Conservation (phyloP, 2,797 vertebrate genomes). For the Labroides dimidiatus region DNA sequence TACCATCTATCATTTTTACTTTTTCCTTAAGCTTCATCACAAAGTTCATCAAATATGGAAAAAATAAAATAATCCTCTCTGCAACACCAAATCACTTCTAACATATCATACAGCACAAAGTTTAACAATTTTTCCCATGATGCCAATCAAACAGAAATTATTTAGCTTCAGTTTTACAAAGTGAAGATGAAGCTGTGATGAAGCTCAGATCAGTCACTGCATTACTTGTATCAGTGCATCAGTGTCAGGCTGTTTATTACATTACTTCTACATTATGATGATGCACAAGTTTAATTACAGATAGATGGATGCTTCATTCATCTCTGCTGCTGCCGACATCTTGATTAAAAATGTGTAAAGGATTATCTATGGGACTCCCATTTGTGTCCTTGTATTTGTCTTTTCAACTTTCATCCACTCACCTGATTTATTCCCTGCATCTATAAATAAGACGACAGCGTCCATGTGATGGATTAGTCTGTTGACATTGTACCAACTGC, state of each 20-base stretch:
- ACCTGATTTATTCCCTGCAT: slow-evolving; percentile 78
- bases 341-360: slow-evolving; percentile 82
- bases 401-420: slow-evolving; percentile 79
- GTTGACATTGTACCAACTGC: slow-evolving; percentile 81
- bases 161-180: slow-evolving; percentile 66
- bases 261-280: slow-evolving; percentile 79
- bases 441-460: slow-evolving; percentile 79
- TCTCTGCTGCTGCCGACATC: slow-evolving; percentile 73
- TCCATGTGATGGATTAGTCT: slow-evolving; percentile 77
- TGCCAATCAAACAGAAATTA: slow-evolving; percentile 63
- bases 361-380: slow-evolving; percentile 73
- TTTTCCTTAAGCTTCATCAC: slow-evolving; percentile 11
- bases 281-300: slow-evolving; percentile 82
- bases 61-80: slow-evolving; percentile 28
- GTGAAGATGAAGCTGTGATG: slow-evolving; percentile 59
- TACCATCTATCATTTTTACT: slow-evolving; percentile 11
- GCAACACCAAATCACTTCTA: slow-evolving; percentile 14
- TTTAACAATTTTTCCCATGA: slow-evolving; percentile 58
- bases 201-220: slow-evolving; percentile 61
- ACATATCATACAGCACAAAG: slow-evolving; percentile 31
- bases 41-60: slow-evolving; percentile 36
- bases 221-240: slow-evolving; percentile 71
- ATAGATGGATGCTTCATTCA: slow-evolving; percentile 77
- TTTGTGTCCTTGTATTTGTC: slow-evolving; percentile 82
- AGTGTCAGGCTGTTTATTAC: slow-evolving; percentile 74